Percentiles rank a stretch among this genome's conserved stretches.
Conservation (phyloP, 2,113 vertebrate genomes). For the Theristicus caerulescens region DNA sequence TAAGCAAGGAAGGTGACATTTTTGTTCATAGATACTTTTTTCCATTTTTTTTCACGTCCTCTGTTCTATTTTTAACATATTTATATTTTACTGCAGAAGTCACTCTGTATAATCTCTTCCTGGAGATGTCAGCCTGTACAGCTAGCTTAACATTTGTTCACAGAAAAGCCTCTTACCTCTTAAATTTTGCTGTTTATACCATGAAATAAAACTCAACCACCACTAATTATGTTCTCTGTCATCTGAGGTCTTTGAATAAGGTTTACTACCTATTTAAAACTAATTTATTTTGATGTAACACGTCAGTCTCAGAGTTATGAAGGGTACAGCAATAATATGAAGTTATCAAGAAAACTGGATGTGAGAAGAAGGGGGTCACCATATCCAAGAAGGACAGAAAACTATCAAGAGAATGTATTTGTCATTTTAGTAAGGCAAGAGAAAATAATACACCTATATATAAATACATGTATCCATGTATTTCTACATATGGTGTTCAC, state of each 20-base stretch:
- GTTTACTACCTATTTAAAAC: not conserved
- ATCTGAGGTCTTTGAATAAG: not conserved
- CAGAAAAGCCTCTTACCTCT: not conserved
- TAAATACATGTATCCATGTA: fast-evolving
- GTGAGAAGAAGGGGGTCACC: not conserved
- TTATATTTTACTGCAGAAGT: not conserved
- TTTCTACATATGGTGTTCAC: not conserved
- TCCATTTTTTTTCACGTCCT: not conserved
- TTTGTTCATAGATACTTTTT: not conserved
- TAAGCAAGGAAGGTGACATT: not conserved
- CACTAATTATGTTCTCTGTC: not conserved
- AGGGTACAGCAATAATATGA: not conserved
- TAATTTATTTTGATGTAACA: not conserved
- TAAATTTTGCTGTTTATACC: not conserved
- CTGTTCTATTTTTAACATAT: not conserved
- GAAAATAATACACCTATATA: not conserved
- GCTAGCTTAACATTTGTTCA: not conserved
- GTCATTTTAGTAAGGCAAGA: not conserved
- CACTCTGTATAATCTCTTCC: not conserved
- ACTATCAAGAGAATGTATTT: not conserved
- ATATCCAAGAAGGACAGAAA: not conserved
- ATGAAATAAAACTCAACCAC: not conserved
- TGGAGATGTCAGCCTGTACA: not conserved
- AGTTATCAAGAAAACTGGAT: not conserved
- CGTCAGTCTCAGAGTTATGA: not conserved